Evolutionary conservation across 2,113 vertebrate species (phyloP), one percentile per base, ranked within the genome.

Genomic region (Xiphorhynchus elegans): DNA sequence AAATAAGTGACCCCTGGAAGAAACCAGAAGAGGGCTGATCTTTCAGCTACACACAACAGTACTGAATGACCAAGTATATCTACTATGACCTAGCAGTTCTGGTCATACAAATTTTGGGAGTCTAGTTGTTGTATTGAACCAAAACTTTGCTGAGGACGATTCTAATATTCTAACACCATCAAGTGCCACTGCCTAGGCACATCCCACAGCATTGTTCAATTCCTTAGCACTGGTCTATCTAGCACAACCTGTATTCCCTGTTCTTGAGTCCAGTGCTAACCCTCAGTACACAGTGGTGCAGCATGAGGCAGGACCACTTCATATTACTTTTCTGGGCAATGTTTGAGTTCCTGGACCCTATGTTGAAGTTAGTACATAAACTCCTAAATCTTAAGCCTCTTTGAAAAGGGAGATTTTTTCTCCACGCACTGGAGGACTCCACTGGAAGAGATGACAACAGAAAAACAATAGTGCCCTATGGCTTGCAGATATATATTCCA

Each of bases 171-270:
- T 49, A 49, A 60, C 5, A 76, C 7, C 11, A 15, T 3, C 0
- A 1, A 39, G 24, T 68, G 33, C 33, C 69, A 35, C 16, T 50
- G 20, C 28, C 33, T 25, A 15, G 37, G 35, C 21, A 40, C 20
- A 60, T 72, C 24, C 35, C 47, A 56, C 9, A 40, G 11, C 18
- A 9, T 5, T 58, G 6, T 24, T 56, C 49, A 49, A 7, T 40
- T 67, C 25, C 15, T 78, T 9, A 78, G 13, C 15, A 6, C 18
- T 63, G 33, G 4, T 75, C 23, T 59, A 2, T 25, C 21, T n/a
- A 16, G 10, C 19, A 67, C 0, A 0, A 44, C 6, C 6, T 31
- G 4, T 14, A 9, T 26, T 58, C 21, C 19, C 64, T 2, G 3
- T 44, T 28, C 47, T 77, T 62, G 39, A 44, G 28, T 11, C 28